A percentile compares a stretch with the other conserved stretches of the same genome.
phyloP scores from a whole-genome alignment of 1,140 invertebrate genomes.

The Periplaneta americana region DNA sequence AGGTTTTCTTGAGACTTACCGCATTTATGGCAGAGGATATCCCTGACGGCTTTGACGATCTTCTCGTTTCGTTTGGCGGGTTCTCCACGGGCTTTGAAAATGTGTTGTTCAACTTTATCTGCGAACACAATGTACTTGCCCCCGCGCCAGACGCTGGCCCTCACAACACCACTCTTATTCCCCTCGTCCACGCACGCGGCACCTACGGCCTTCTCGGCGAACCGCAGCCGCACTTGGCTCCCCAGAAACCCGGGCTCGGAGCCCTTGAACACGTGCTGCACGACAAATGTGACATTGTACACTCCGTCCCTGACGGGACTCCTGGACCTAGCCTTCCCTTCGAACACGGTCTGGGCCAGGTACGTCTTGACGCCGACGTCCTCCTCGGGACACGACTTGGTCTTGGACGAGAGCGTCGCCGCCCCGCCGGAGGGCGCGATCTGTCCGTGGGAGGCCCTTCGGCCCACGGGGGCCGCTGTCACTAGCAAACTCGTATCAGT shows the following conservation, averaged over 20 bases:
- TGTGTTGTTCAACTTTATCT: constrained; percentile 55
- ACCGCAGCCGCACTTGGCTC: constrained; percentile 45
- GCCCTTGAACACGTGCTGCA: constrained; percentile 55
- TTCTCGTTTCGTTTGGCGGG: constrained; percentile 47
- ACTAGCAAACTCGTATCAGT: not conserved
- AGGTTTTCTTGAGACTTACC: constrained; percentile 47
- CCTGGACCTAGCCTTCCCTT: constrained; percentile 56
- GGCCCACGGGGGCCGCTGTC: not conserved
- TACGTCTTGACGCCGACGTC: constrained; percentile 53
- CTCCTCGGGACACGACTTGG: constrained; percentile 44
- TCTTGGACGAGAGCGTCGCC: not conserved
- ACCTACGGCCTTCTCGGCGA: constrained; percentile 36
- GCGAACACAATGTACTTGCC: constrained; percentile 61
- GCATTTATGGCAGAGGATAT: constrained; percentile 52
- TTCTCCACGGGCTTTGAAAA: constrained; percentile 56
- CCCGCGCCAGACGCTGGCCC: constrained; percentile 53
- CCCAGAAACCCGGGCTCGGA: constrained; percentile 41
- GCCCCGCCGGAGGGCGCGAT: not conserved
- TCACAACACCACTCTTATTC: constrained; percentile 35
- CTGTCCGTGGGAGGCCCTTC: not conserved
- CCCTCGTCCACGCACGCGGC: constrained; percentile 29
- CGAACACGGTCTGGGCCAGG: constrained; percentile 55
- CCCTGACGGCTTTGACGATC: constrained; percentile 44
- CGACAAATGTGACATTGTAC: constrained; percentile 60
- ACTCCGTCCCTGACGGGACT: constrained; percentile 46